Evolutionary conservation across 2,797 vertebrate genomes (phyloP), one percentile per base, ranked within the genome.

Genomic region (Fratercula arctica): DNA sequence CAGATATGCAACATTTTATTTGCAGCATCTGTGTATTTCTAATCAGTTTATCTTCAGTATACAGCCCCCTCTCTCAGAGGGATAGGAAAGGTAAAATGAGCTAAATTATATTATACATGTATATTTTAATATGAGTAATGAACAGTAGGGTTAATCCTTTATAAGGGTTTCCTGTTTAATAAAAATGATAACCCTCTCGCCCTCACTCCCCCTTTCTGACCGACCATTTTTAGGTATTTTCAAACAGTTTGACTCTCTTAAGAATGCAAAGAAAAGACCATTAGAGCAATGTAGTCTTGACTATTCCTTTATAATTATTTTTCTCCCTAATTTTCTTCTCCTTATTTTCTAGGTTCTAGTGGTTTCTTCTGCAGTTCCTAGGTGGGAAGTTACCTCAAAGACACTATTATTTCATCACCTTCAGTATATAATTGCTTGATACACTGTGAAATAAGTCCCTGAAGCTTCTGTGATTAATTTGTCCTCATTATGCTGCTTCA

Each of bases 1-100:
- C 45, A 85, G 91, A 60, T 73, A 81, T 2, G 25, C 59, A 84
- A 87, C 53, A 72, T 85, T 96, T 97, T 97, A 93, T 97, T 96
- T 97, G 59, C 25, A 89, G 56, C 64, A 93, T 95, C 94, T 96
- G 77, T 90, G 69, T 88, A 77, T 97, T 97, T 97, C 81, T 95
- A 93, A 97, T 96, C 91, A 90, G 60, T 90, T 97, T 97, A 64
- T 94, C 41, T 89, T 66, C 28, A 37, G 26, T 60, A 77, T 48
- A 66, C 67, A 93, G 23, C 39, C 85, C 45, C 41, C 50, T 92
- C 15, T 89, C 81, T 56, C 31, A 88, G 90, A 89, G 68, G 19
- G 24, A 69, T 21, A 69, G 45, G 28, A 74, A 85, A 76, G 6
- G 25, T 70, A 81, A 85, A 70, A 81, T 85, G 15, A 79, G 31